These are phyloP conservation scores for Acinonyx jubatus DNA, from an alignment of 2,113 vertebrate genomes.

Conservation along the genomic window DNA sequence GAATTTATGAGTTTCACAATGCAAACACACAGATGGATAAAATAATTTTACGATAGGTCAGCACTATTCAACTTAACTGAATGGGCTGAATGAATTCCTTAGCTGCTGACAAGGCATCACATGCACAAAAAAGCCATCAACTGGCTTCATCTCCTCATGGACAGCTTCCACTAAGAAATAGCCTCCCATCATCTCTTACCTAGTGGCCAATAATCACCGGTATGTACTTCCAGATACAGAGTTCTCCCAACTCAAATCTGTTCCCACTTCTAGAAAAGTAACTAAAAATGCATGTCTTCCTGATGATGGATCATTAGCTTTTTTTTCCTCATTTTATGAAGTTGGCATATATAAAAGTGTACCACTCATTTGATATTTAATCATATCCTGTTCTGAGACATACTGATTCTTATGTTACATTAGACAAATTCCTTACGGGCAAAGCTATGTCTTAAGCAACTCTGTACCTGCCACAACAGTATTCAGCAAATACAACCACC, in stretches of 20 bases:
- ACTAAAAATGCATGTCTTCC: neutral
- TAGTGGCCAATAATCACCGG: neutral
- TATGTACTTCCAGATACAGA: neutral
- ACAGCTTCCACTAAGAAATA: neutral
- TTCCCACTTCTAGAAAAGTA: neutral
- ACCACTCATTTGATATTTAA: conserved; percentile 25
- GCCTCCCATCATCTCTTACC: neutral
- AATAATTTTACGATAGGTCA: neutral
- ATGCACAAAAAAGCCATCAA: conserved; percentile 18
- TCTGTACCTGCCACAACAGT: neutral
- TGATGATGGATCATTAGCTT: neutral
- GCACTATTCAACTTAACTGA: neutral
- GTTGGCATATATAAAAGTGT: neutral
- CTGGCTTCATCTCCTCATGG: neutral
- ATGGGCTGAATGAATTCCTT: neutral
- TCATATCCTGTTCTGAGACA: neutral
- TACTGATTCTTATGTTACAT: neutral
- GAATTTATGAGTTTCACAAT: neutral
- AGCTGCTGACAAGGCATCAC: neutral
- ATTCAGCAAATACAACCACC: neutral
- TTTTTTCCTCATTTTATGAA: neutral
- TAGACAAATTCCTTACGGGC: conserved; percentile 16
- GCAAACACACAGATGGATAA: neutral
- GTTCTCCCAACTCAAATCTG: conserved; percentile 2
- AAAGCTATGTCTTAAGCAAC: neutral